Evolutionary conservation across 2,888 invertebrate species (phyloP), one percentile per base, ranked within the genome.

Genomic region (Apantesis nais): DNA sequence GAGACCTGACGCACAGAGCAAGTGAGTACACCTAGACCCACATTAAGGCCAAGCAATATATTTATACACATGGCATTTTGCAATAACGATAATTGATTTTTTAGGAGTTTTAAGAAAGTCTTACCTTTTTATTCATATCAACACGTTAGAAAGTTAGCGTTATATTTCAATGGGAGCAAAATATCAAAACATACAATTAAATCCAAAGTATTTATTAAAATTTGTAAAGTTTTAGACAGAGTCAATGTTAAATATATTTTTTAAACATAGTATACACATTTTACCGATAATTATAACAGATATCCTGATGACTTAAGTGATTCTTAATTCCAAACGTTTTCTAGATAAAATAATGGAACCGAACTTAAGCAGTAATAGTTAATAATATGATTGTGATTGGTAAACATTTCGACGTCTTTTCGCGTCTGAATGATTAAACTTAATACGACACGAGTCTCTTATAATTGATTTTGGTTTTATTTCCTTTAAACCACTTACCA

Each of bases 11-110:
- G 78, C 77, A 84, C 83, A 85, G 72, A 86, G 82, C 90, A 93
- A 91, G 94, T 94, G 81, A 93, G 94, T 93, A 83, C 72, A 80
- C 74, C 73, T 78, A 81, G 76, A 77, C 74, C 77, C 78, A 78
- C 67, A 73, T 81, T 76, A 68, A 62, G 65, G 68, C 72, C 67
- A 67, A 78, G 72, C 64, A 55, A 72, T 63, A 72, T 25, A 66
- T 41, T 31, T 55, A 41, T 29, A 29, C 37, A 62, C 29, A 37
- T 29, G 14, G 12, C 44, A 64, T 67, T 63, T 71, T 65, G 62
- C 39, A 68, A 66, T 55, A 16, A 25, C 68, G 37, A 11, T 31
- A 67, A 52, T 64, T 60, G 29, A 22, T 61, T n/a, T 70, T 29
- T 65, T 44, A 48, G 48, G 37, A 37, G 61, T 31, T 52, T 55